These are phyloP conservation scores for Molorchus minor DNA, from an alignment of 2,888 invertebrate species.

Conservation along the genomic window DNA sequence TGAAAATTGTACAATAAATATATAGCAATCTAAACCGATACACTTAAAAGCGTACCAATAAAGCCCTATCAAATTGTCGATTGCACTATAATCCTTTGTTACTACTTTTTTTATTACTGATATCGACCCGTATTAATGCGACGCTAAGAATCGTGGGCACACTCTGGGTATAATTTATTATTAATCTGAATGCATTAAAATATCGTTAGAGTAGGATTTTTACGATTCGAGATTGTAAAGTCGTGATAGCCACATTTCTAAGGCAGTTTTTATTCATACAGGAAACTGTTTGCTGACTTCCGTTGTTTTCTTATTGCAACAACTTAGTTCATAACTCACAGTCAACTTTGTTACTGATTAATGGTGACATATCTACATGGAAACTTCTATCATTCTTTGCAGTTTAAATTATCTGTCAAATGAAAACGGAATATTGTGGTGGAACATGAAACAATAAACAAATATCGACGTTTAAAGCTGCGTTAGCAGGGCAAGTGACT, in stretches of 20 bases:
- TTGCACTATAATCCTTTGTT: slow-evolving; percentile 1
- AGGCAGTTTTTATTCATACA: slow-evolving; percentile 41
- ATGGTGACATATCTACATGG: slow-evolving; percentile 40
- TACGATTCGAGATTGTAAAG: slow-evolving; percentile 36
- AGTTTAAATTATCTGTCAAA: slow-evolving; percentile 19
- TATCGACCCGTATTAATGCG: not conserved
- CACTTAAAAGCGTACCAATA: too few relatives aligned
- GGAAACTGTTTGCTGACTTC: slow-evolving; percentile 43
- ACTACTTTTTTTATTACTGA: not conserved
- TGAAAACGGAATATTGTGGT: not conserved
- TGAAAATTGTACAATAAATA: too few relatives aligned
- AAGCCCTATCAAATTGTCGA: too few relatives aligned
- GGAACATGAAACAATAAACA: not conserved
- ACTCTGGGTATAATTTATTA: slow-evolving; percentile 25
- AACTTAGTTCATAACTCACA: slow-evolving; percentile 41
- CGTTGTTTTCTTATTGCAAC: slow-evolving; percentile 42
- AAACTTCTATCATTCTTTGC: slow-evolving; percentile 35
- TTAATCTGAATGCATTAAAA: slow-evolving; percentile 30
- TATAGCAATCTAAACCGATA: too few relatives aligned
- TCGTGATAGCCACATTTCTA: slow-evolving; percentile 35
- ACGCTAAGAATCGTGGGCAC: slow-evolving; percentile 13
- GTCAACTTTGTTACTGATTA: slow-evolving; percentile 41
- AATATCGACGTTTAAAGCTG: too few relatives aligned
- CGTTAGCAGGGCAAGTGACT: too few relatives aligned
- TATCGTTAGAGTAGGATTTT: slow-evolving; percentile 25